These are phyloP conservation scores for Molossus molossus DNA, from an alignment of 2,797 vertebrate genomes.

Conservation along the genomic window DNA sequence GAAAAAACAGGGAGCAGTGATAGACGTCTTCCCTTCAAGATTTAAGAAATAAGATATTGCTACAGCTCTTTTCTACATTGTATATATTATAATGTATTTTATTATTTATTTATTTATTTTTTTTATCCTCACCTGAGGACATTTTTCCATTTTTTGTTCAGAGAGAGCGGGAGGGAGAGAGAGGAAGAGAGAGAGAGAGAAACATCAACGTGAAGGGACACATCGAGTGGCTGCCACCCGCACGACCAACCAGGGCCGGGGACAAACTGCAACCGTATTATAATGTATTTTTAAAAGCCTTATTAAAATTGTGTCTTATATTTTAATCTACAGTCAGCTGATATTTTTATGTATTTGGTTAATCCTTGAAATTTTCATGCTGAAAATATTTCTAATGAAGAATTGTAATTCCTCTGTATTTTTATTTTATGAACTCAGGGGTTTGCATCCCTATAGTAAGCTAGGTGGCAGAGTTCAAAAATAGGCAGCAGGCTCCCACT, in stretches of 20 bases:
- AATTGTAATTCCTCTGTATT: background rate
- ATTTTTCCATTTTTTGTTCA: no score
- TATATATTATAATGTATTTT: background rate
- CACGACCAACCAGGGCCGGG: no score
- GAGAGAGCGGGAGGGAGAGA: no score
- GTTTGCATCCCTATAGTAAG: background rate
- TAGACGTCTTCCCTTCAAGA: background rate
- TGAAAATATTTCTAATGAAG: conserved; percentile 3
- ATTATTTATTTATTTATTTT: no score
- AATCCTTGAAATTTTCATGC: conserved; percentile 34
- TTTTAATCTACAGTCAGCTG: background rate
- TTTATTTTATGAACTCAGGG: conserved; percentile 42
- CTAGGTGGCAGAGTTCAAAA: conserved; percentile 10
- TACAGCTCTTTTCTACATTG: background rate
- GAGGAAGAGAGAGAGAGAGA: no score
- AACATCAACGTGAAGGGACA: no score
- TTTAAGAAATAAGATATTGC: background rate
- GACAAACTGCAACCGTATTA: background rate
- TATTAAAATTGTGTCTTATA: background rate
- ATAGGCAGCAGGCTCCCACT: background rate
- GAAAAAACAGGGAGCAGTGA: background rate
- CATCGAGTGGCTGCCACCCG: no score
- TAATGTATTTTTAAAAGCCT: background rate
- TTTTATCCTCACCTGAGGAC: no score
- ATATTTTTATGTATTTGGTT: background rate